Conservation (phyloP, 1,140 invertebrate genomes). For the Homarus americanus region DNA sequence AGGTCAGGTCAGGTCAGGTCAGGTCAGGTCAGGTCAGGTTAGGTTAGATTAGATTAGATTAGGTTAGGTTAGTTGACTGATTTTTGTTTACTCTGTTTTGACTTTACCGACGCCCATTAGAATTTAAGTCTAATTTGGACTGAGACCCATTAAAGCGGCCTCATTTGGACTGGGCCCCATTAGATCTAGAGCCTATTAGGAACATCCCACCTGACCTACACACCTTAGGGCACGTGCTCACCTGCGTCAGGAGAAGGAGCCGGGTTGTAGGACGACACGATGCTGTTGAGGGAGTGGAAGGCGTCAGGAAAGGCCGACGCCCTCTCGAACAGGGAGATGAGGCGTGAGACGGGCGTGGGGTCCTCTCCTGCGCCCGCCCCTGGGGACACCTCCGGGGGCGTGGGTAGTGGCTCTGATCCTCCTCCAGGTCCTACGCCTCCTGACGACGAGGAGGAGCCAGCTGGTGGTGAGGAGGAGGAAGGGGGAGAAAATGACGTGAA, state of each 20-base stretch:
- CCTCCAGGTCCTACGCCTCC: neutral
- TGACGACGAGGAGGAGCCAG: constrained; percentile 25
- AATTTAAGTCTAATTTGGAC: no score
- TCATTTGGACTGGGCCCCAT: no score
- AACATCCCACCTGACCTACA: no score
- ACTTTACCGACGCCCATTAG: no score
- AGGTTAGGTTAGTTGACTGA: no score
- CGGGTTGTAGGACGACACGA: constrained; percentile 70
- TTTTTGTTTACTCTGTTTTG: no score
- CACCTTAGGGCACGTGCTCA: no score
- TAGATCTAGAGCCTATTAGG: no score
- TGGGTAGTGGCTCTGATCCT: constrained; percentile 15
- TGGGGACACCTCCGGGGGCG: constrained; percentile 30
- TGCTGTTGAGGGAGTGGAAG: constrained; percentile 68
- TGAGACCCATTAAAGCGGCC: no score
- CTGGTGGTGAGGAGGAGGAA: neutral
- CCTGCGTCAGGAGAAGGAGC: constrained; percentile 58
- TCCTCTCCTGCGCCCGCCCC: constrained; percentile 38
- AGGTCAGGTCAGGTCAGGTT: no score
- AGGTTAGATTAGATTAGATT: no score
- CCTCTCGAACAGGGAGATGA: constrained; percentile 70
- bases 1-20: no score
- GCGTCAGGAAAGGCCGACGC: constrained; percentile 64
- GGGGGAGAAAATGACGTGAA: neutral
- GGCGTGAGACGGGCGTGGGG: constrained; percentile 59